Evolutionary conservation across 2,113 vertebrate species (phyloP).

Genomic region (Irena cyanogastra): DNA sequence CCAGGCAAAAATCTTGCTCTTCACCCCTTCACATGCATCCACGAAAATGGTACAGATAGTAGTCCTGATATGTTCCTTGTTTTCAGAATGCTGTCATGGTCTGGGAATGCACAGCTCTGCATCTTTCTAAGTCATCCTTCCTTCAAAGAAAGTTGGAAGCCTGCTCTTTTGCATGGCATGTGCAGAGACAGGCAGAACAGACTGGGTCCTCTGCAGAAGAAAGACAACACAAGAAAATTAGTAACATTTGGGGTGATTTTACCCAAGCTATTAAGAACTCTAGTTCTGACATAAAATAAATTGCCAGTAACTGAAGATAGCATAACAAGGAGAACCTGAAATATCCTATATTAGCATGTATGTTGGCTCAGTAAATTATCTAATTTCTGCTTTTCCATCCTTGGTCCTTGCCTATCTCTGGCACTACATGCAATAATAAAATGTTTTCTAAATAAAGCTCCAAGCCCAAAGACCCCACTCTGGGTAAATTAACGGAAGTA

Average conservation of each 20-base stretch:
- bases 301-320: background rate
- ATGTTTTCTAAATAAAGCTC: conserved; percentile 4
- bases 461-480: background rate
- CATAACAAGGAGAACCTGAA: background rate
- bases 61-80: background rate
- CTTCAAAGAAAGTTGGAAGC: background rate
- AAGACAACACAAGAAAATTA: background rate
- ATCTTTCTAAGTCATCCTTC: background rate
- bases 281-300: background rate
- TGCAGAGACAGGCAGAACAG: background rate
- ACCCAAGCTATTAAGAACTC: background rate
- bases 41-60: background rate
- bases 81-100: background rate
- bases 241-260: background rate
- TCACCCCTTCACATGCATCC: background rate
- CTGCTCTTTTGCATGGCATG: background rate
- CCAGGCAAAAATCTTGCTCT: background rate
- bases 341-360: background rate
- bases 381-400: background rate
- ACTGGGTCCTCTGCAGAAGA: background rate
- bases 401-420: background rate
- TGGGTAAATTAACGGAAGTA: background rate
- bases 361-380: background rate
- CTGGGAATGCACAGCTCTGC: background rate
- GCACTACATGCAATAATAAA: background rate